Evolutionary conservation across 2,113 vertebrate species (phyloP).

Genomic region (Rhinichthys klamathensis): DNA sequence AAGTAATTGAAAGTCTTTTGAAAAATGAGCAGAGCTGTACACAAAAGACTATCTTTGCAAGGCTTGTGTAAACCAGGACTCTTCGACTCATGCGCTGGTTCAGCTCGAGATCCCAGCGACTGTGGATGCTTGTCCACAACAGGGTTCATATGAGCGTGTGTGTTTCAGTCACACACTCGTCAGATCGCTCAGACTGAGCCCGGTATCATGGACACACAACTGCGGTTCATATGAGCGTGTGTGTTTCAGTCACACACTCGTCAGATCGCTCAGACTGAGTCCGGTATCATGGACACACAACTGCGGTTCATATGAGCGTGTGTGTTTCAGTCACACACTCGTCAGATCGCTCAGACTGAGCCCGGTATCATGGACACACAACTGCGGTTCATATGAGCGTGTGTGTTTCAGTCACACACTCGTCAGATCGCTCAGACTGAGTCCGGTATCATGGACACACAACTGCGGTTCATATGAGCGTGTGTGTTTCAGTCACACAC

Average conservation of each 20-base stretch:
- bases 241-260: too few species aligned
- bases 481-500: too few species aligned
- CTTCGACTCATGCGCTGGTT: constrained; percentile 63
- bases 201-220: neutral
- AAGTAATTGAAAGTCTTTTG: constrained; percentile 81
- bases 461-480: neutral
- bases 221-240: too few species aligned
- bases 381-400: neutral
- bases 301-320: too few species aligned
- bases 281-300: neutral
- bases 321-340: too few species aligned
- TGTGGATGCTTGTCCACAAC: too few species aligned
- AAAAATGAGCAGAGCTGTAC: constrained; percentile 73
- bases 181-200: neutral
- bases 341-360: neutral
- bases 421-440: neutral
- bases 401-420: too few species aligned
- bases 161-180: too few species aligned
- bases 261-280: neutral
- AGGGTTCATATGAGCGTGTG: too few species aligned
- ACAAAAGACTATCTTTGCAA: constrained; percentile 74
- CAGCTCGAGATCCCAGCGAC: too few species aligned
- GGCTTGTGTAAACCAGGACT: constrained; percentile 75
- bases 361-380: neutral
- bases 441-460: neutral